phyloP scores from a whole-genome alignment of 2,797 vertebrate species.

The Cuculus canorus region DNA sequence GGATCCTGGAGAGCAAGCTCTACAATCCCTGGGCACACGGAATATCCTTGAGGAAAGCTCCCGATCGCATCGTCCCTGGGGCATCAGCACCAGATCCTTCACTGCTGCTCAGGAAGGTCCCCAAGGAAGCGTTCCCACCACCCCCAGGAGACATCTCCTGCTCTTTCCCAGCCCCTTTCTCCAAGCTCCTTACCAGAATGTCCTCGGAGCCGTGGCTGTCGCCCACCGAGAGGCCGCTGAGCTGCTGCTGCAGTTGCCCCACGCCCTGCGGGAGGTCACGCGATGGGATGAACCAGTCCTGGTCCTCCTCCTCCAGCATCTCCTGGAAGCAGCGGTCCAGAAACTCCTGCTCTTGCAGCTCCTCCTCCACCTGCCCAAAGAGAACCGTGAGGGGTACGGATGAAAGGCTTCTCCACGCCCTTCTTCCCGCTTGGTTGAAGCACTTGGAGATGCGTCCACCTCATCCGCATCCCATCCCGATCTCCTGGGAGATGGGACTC shows the following conservation, averaged over 20 bases:
- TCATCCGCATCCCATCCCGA: too few species aligned
- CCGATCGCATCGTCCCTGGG: too few species aligned
- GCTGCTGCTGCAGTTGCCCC: constrained; percentile 94
- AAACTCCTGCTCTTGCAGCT: constrained; percentile 96
- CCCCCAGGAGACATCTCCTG: too few species aligned
- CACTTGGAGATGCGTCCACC: not conserved
- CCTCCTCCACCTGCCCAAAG: constrained; percentile 89
- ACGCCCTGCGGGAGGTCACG: constrained; percentile 91
- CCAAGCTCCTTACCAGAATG: constrained; percentile 91
- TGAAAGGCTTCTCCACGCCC: not conserved
- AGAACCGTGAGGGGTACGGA: rapidly evolving
- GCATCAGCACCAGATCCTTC: too few species aligned
- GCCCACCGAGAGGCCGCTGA: constrained; percentile 87
- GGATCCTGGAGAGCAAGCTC: too few species aligned
- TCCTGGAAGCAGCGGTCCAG: constrained; percentile 98
- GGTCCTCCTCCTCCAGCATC: constrained; percentile 97
- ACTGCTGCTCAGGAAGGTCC: too few species aligned
- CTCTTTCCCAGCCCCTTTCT: too few species aligned
- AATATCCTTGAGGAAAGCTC: too few species aligned
- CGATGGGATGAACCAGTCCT: constrained; percentile 97
- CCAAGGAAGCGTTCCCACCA: too few species aligned
- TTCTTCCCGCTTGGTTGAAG: not conserved
- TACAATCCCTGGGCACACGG: too few species aligned
- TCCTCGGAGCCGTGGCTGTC: constrained; percentile 86
- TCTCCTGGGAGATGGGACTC: too few species aligned